Conservation (phyloP, 2,888 invertebrate genomes). For the Carpatolechia fugitivella region DNA sequence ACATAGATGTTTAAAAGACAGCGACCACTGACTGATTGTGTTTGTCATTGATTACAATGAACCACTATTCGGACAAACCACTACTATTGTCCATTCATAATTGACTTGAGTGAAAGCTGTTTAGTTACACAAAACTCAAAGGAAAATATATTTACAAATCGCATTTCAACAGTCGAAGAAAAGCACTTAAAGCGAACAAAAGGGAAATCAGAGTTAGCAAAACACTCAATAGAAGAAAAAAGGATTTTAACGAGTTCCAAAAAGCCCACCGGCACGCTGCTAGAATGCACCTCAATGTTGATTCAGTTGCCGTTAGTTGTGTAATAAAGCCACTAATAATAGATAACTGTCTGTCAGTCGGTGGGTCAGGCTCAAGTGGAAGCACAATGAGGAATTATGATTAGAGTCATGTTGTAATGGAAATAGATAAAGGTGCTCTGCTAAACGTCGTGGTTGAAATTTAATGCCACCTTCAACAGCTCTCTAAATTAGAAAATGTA, state of each 20-base stretch:
- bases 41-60: neutral
- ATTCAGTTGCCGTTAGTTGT: conserved; percentile 36
- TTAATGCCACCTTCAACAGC: neutral
- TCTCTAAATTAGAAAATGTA: neutral
- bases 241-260: conserved; percentile 16
- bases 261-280: conserved; percentile 12
- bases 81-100: neutral
- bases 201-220: conserved; percentile 4
- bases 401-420: conserved; percentile 11
- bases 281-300: conserved; percentile 35
- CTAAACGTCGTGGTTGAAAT: neutral
- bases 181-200: conserved; percentile 10
- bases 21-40: neutral
- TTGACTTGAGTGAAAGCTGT: neutral
- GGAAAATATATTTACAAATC: neutral
- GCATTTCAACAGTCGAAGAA: neutral
- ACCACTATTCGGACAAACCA: neutral
- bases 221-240: conserved; percentile 7
- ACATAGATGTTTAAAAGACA: conserved; percentile 9
- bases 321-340: conserved; percentile 37
- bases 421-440: conserved; percentile 17
- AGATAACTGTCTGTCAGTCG: conserved; percentile 27
- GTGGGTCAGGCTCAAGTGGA: conserved; percentile 36
- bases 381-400: conserved; percentile 12
- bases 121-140: neutral